A percentile compares a stretch with the other conserved stretches of the same genome.
Conservation (phyloP, 2,797 vertebrate genomes). For the Semotilus atromaculatus region DNA sequence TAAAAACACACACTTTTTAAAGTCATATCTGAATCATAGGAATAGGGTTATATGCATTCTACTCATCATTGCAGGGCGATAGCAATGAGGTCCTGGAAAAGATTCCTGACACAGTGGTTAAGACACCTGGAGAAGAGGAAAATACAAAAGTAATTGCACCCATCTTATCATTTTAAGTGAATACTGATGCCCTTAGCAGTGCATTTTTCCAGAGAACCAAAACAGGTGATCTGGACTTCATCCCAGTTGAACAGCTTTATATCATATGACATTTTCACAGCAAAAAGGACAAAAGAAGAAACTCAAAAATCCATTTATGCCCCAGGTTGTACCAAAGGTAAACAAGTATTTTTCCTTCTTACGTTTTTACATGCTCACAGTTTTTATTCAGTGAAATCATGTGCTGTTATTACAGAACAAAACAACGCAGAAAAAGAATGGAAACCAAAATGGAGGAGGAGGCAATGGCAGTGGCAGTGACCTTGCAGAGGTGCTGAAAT, state of each 20-base stretch:
- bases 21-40: conserved; percentile 3
- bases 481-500: conserved; percentile 62
- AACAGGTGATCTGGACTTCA: background rate
- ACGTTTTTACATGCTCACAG: background rate
- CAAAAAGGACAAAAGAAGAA: conserved; percentile 67
- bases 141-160: conserved; percentile 15
- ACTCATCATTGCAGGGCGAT: background rate
- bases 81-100: background rate
- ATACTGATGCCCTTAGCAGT: background rate
- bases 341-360: background rate
- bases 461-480: conserved; percentile 32
- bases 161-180: background rate
- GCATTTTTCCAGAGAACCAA: conserved; percentile 3
- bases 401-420: conserved; percentile 65
- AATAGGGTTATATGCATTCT: background rate
- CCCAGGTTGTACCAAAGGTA: conserved; percentile 63
- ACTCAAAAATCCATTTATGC: conserved; percentile 68
- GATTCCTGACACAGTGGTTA: background rate
- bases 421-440: conserved; percentile 53
- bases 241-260: background rate
- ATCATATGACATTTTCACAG: conserved; percentile 45
- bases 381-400: background rate
- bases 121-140: conserved; percentile 17
- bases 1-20: background rate
- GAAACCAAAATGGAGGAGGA: conserved; percentile 29